phyloP scores from a whole-genome alignment of 1,140 invertebrate species.

The Limonius californicus region DNA sequence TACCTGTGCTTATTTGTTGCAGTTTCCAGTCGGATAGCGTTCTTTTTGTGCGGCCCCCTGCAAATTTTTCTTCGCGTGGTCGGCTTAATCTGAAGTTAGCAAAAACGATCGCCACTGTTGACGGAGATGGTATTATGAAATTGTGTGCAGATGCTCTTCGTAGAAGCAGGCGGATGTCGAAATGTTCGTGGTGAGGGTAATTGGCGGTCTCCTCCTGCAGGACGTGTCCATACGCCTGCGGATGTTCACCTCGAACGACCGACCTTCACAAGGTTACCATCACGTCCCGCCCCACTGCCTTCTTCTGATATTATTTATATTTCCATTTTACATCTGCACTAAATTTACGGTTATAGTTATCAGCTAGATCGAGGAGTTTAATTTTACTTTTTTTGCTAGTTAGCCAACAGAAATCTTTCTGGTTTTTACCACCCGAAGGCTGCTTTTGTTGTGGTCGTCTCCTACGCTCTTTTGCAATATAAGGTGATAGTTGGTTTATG shows the following conservation, averaged over 20 bases:
- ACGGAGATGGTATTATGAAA: background rate
- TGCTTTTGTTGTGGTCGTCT: too few relatives aligned
- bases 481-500: background rate
- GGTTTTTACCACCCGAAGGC: too few relatives aligned
- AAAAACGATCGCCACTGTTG: background rate
- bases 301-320: background rate
- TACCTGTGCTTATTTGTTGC: too few relatives aligned
- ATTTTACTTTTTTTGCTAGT: too few relatives aligned
- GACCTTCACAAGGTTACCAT: slow-evolving; percentile 30
- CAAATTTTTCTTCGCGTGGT: background rate
- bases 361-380: background rate
- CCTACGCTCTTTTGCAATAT: background rate
- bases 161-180: background rate
- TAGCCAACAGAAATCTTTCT: too few relatives aligned
- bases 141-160: background rate
- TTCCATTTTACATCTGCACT: background rate
- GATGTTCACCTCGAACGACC: slow-evolving; percentile 31
- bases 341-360: slow-evolving; percentile 6
- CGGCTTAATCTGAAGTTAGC: background rate
- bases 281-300: background rate
- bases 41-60: too few relatives aligned
- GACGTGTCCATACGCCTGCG: slow-evolving; percentile 12
- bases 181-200: background rate
- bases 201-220: background rate
- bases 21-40: too few relatives aligned